These are phyloP conservation scores for Micromussa lordhowensis DNA, from an alignment of 92 coral and sea anemone species.

Conservation along the genomic window DNA sequence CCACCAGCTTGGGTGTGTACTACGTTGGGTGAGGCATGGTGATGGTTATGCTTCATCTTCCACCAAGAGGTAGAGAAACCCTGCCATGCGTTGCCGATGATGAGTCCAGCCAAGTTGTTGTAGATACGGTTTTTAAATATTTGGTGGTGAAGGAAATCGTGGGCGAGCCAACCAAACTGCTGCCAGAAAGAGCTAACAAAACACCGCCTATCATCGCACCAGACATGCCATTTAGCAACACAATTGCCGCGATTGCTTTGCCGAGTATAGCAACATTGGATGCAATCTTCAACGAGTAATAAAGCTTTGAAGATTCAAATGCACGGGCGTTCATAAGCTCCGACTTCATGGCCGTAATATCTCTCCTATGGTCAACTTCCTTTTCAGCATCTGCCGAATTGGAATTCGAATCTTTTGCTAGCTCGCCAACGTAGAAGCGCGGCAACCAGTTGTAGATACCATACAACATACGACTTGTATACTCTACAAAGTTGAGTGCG, in stretches of 20 bases:
- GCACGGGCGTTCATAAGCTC: conserved; percentile 40
- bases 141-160: conserved; percentile 33
- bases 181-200: conserved; percentile 26
- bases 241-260: neutral
- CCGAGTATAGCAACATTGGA: conserved; percentile 1
- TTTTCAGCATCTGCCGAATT: neutral
- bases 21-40: conserved; percentile 23
- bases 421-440: conserved; percentile 77
- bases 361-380: conserved; percentile 5
- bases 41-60: conserved; percentile 30
- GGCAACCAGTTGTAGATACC: conserved; percentile 84
- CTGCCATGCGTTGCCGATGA: conserved; percentile 21
- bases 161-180: conserved; percentile 23
- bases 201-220: conserved; percentile 32
- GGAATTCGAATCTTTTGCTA: conserved; percentile 8
- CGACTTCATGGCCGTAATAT: conserved; percentile 22
- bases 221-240: conserved; percentile 6
- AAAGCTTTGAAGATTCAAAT: conserved; percentile 31
- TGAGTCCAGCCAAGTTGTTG: conserved; percentile 24
- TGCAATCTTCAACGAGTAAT: conserved; percentile 5
- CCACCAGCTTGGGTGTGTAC: conserved; percentile 30
- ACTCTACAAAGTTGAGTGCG: too few species aligned
- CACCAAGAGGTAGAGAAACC: conserved; percentile 36
- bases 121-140: conserved; percentile 13
- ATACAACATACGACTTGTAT: too few species aligned